Base-by-base conservation (phyloP, 2,797 vertebrate genomes). In the Nothura maculosa region DNA sequence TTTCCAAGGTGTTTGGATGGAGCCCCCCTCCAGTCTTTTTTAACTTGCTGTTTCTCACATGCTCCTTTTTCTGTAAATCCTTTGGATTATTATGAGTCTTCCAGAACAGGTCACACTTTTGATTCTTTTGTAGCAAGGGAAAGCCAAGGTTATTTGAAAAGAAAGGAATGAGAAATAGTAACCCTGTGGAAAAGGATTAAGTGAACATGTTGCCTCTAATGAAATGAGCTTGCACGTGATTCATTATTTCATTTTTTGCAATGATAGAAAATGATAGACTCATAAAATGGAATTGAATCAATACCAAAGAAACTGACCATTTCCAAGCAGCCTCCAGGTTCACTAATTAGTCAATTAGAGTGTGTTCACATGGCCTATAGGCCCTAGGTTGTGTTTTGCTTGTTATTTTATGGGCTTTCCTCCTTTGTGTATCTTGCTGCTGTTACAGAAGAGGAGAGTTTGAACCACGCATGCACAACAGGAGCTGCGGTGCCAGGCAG, bases 401-500 rank as follows among this genome's bases (percentile, higher is more conserved):
- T 32, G 5, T 69, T 85, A 12, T 52, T 77, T 60, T 45, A 12
- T 32, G n/a, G 18, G 13, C 15, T 32, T 54, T 12, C 28, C 34
- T 79, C 75, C 74, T 52, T n/a, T 36, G 16, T 3, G 6, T 40
- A 50, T 61, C 1, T 25, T 25, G 24, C 19, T 10, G 3, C 48
- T 47, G 42, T 19, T 22, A 34, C 25, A 6, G 12, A 22, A 9
- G 24, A 2, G 5, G 5, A 21, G 10, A 19, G 15, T 3, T 0
- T 55, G 67, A n/a, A 54, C 63, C 27, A 54, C 28, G 30, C 28
- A 18, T 28, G 7, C 27, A 28, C 25, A 54, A 18, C 11, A 54
- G 28, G 36, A 43, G 55, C 15, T 1, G 0, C 34, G 0, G 1
- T 18, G 40, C 4, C 14, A 45, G 43, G 20, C 12, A 47, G 10